Conservation (phyloP, 2,797 vertebrate genomes). For the Schizopygopsis pylzovi region DNA sequence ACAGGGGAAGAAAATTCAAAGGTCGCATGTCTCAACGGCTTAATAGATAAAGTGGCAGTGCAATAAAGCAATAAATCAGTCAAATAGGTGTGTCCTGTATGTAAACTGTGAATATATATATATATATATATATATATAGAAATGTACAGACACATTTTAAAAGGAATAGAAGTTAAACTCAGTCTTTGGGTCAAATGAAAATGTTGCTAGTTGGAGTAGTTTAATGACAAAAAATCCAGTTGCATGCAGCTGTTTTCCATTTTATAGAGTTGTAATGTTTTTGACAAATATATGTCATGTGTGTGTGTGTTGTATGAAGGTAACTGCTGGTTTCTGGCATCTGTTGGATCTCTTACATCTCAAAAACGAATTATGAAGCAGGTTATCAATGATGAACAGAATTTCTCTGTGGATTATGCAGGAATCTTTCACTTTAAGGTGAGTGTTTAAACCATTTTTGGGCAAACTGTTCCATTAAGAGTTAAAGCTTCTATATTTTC, state of each 20-base stretch:
- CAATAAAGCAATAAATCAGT: slow-evolving; percentile 14
- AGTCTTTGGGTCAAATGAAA: not conserved
- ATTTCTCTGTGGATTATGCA: slow-evolving; percentile 68
- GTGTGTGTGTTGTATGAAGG: slow-evolving; percentile 59
- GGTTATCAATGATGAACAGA: slow-evolving; percentile 69
- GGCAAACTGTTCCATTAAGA: not conserved
- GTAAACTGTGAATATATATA: not conserved
- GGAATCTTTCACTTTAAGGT: slow-evolving; percentile 80
- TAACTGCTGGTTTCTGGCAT: slow-evolving; percentile 80
- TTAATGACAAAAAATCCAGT: not conserved
- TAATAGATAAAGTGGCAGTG: not conserved
- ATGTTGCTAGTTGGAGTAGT: not conserved
- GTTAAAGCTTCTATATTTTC: not conserved
- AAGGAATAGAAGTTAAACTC: not conserved
- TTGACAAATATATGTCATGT: not conserved
- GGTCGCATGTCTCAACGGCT: not conserved
- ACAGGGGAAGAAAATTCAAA: not conserved
- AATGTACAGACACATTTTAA: not conserved
- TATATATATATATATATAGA: not conserved
- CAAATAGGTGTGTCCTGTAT: not conserved
- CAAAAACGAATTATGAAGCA: slow-evolving; percentile 57
- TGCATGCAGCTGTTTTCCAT: not conserved
- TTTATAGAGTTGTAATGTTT: not conserved
- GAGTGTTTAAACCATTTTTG: slow-evolving; percentile 41
- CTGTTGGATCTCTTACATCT: slow-evolving; percentile 75